Percentiles rank a stretch among this genome's conserved stretches.
Evolutionary conservation across 2,888 invertebrate species (phyloP).

Genomic region (Hypomecis atomaria): DNA sequence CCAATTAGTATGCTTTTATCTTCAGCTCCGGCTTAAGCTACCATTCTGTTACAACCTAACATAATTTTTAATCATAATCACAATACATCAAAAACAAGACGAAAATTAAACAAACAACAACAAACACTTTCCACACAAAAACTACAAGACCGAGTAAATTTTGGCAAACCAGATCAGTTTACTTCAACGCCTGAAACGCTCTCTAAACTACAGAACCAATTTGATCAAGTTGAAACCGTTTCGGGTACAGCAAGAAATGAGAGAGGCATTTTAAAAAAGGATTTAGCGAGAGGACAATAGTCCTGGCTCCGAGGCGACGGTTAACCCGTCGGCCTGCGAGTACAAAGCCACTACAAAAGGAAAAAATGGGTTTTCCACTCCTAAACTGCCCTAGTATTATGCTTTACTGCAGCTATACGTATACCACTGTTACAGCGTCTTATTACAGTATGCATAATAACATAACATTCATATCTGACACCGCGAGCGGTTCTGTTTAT

Average conservation of each 20-base stretch:
- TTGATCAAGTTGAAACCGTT: slow-evolving; percentile 61
- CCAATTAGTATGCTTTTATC: too few species aligned
- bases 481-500: slow-evolving; percentile 61
- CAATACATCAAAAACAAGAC: not conserved
- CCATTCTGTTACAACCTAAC: too few species aligned
- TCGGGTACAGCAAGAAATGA: slow-evolving; percentile 62
- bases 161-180: slow-evolving; percentile 10
- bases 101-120: not conserved
- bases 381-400: slow-evolving; percentile 69
- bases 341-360: slow-evolving; percentile 78
- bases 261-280: slow-evolving; percentile 70
- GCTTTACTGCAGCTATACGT: slow-evolving; percentile 56
- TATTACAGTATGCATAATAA: slow-evolving; percentile 70
- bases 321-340: slow-evolving; percentile 71
- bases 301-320: slow-evolving; percentile 64
- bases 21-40: too few species aligned
- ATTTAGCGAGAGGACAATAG: slow-evolving; percentile 59
- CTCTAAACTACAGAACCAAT: slow-evolving; percentile 52
- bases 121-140: not conserved
- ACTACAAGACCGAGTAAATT: not conserved
- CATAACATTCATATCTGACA: slow-evolving; percentile 71
- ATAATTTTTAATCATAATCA: too few species aligned
- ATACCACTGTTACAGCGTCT: slow-evolving; percentile 60
- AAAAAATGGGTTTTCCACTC: slow-evolving; percentile 74
- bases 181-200: slow-evolving; percentile 44